Evolutionary conservation across 1,140 invertebrate species (phyloP).

Genomic region (Tetragonula clypearis): DNA sequence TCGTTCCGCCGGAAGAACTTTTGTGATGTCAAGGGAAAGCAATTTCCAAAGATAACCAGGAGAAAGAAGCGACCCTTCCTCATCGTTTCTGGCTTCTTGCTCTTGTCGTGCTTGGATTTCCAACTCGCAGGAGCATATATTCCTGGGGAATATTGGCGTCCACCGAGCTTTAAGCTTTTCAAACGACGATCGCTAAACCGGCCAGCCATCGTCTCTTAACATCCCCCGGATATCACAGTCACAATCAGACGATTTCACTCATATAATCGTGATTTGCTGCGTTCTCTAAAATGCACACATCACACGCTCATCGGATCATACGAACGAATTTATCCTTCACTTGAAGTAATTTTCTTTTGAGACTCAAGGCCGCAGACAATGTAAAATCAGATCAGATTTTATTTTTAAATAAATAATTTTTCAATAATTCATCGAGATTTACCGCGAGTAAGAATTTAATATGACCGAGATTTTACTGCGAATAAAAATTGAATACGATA

Average conservation of each 20-base stretch:
- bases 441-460: too few species aligned
- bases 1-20: neutral
- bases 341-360: neutral
- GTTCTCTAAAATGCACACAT: neutral
- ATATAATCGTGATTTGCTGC: conserved; percentile 4
- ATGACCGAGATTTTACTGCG: too few species aligned
- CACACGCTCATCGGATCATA: neutral
- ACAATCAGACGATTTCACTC: neutral
- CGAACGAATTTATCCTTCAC: neutral
- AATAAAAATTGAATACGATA: too few species aligned
- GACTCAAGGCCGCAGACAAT: neutral
- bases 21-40: conserved; percentile 53
- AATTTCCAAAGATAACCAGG: conserved; percentile 50
- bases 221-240: neutral
- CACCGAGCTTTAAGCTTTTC: conserved; percentile 9
- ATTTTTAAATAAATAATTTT: too few species aligned
- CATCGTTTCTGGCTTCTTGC: neutral
- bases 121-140: conserved; percentile 14
- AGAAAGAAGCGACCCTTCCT: conserved; percentile 33
- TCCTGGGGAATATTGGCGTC: conserved; percentile 26
- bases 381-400: neutral
- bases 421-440: too few species aligned
- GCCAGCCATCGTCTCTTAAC: conserved; percentile 17
- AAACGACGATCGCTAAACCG: conserved; percentile 21
- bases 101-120: conserved; percentile 20